These are phyloP conservation scores for Eudyptes chrysolophus DNA, from an alignment of 2,113 vertebrate genomes.

Conservation along the genomic window DNA sequence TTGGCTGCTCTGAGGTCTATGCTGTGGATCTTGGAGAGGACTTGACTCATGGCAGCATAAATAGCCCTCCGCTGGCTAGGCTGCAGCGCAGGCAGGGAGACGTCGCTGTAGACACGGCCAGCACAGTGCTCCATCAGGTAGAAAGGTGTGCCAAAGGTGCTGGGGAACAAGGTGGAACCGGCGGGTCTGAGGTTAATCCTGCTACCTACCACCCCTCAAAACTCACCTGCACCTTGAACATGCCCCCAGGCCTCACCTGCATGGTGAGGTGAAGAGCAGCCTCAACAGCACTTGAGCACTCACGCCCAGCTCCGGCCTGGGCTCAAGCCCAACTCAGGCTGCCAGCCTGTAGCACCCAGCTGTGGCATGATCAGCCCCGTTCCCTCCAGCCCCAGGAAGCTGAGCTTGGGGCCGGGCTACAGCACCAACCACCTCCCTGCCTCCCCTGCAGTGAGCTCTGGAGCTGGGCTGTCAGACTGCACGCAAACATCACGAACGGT, in stretches of 20 bases:
- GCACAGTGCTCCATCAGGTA: slow-evolving; percentile 79
- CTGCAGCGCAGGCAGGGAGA: slow-evolving; percentile 67
- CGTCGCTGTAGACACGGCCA: slow-evolving; percentile 71
- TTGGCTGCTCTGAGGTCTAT: slow-evolving; percentile 53
- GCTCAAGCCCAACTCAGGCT: background rate
- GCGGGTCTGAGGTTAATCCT: background rate
- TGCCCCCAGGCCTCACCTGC: background rate
- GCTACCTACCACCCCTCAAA: background rate
- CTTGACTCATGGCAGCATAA: slow-evolving; percentile 74
- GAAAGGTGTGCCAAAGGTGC: slow-evolving; percentile 78
- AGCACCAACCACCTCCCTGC: background rate
- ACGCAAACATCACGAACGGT: background rate
- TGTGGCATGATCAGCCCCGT: background rate
- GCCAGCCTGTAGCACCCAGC: rapidly evolving
- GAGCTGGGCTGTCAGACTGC: background rate
- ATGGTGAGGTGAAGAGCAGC: background rate
- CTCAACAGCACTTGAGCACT: background rate
- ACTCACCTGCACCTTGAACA: background rate
- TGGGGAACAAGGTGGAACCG: slow-evolving; percentile 6
- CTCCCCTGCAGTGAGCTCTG: background rate
- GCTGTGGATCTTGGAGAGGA: slow-evolving; percentile 79
- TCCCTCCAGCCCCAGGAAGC: background rate
- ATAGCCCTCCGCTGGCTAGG: slow-evolving; percentile 50
- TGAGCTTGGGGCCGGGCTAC: background rate
- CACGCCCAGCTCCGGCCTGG: background rate